These are phyloP conservation scores for Anolis sagrei DNA, from an alignment of 2,113 vertebrate genomes.

Conservation along the genomic window DNA sequence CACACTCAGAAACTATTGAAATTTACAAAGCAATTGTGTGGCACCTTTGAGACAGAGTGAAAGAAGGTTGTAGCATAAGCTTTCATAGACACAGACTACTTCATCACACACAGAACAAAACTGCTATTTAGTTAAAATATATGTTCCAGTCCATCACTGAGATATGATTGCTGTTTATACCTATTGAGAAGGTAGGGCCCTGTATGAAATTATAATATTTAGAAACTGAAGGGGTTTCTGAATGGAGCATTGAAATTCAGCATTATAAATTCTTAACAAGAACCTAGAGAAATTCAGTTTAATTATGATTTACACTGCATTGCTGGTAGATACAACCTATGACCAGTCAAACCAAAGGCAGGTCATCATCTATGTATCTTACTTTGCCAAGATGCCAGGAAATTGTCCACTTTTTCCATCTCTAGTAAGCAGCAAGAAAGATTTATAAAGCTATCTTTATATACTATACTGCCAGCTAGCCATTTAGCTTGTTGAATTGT, in stretches of 20 bases:
- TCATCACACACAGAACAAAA: neutral
- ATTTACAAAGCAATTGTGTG: too few relatives aligned
- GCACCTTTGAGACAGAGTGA: too few relatives aligned
- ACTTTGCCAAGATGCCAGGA: neutral
- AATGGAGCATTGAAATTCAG: neutral
- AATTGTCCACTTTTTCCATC: neutral
- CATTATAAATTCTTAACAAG: neutral
- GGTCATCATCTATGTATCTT: neutral
- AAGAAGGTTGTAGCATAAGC: too few relatives aligned
- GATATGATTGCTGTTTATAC: neutral
- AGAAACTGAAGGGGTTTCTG: neutral
- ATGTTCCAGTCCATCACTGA: neutral
- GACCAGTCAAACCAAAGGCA: neutral
- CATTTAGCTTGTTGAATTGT: neutral
- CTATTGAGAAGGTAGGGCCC: neutral
- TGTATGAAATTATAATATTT: neutral
- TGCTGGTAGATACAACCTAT: neutral
- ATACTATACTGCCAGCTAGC: neutral
- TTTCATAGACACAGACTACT: neutral
- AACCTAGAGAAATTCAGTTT: neutral
- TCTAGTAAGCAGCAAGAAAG: neutral
- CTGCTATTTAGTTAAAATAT: neutral
- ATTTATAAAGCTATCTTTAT: neutral
- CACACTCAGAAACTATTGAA: neutral
- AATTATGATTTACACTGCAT: neutral